Evolutionary conservation across 2,888 invertebrate species (phyloP).

Genomic region (Nineta flava): DNA sequence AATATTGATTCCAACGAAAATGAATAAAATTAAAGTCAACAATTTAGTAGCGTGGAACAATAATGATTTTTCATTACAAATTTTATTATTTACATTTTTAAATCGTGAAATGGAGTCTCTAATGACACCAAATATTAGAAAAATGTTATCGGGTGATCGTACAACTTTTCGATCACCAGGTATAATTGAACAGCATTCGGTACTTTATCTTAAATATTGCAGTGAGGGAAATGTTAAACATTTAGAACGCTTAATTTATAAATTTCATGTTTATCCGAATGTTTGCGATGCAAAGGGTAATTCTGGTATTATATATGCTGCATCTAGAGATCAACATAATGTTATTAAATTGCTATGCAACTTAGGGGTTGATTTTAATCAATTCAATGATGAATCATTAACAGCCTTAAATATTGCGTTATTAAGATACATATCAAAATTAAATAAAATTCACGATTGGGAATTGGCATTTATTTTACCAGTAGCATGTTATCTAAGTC

Average conservation of each 20-base stretch:
- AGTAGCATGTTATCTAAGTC: not conserved
- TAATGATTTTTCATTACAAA: conserved; percentile 25
- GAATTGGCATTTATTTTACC: not conserved
- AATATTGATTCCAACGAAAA: too few species aligned
- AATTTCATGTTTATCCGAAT: conserved; percentile 29
- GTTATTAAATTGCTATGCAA: conserved; percentile 29
- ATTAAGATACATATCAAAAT: conserved; percentile 14
- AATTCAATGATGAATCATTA: conserved; percentile 36
- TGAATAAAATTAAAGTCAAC: not conserved
- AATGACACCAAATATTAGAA: conserved; percentile 19
- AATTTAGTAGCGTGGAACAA: conserved; percentile 35
- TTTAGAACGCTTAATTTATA: conserved; percentile 24
- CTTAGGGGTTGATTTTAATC: conserved; percentile 33
- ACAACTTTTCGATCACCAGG: conserved; percentile 18
- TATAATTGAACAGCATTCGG: conserved; percentile 19
- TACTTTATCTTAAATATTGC: conserved; percentile 21
- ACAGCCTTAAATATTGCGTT: conserved; percentile 32
- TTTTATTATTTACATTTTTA: conserved; percentile 34
- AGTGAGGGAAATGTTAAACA: conserved; percentile 18
- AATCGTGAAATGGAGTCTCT: conserved; percentile 26
- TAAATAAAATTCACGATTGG: not conserved
- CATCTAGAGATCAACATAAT: conserved; percentile 28
- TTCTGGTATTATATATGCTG: conserved; percentile 36
- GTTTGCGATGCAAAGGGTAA: conserved; percentile 36
- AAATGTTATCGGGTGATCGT: conserved; percentile 19